Percentiles rank a stretch among this genome's conserved stretches.
Conservation (phyloP, 2,888 invertebrate genomes). For the Osmoderma eremita region DNA sequence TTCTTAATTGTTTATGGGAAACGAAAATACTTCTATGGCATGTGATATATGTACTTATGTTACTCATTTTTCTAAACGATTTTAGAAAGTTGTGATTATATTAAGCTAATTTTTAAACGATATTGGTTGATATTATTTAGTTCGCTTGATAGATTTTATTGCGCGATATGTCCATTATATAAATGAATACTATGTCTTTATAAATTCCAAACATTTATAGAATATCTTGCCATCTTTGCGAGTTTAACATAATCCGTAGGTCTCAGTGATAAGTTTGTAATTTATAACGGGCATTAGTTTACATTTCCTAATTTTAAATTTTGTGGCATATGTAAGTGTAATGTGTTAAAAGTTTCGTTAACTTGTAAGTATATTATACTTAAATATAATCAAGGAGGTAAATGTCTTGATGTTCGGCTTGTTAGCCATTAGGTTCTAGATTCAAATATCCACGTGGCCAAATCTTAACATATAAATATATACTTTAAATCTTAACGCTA, state of each 20-base stretch:
- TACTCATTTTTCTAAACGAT: no score
- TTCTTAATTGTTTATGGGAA: no score
- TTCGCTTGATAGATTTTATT: no score
- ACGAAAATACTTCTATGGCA: no score
- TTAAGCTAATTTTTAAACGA: no score
- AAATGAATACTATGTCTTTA: no score
- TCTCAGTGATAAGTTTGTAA: neutral
- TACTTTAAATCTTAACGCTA: conserved; percentile 38
- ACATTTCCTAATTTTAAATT: conserved; percentile 37
- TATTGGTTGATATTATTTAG: no score
- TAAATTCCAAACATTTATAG: neutral
- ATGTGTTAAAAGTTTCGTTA: conserved; percentile 21
- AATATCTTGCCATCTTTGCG: conserved; percentile 5
- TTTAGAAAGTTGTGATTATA: no score
- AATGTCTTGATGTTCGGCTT: conserved; percentile 64
- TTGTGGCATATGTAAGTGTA: conserved; percentile 53
- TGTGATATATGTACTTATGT: no score
- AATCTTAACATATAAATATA: conserved; percentile 50
- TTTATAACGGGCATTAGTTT: neutral
- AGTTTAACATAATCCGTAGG: neutral
- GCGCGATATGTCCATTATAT: no score
- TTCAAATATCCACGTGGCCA: conserved; percentile 60
- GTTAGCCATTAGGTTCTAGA: conserved; percentile 61
- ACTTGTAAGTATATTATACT: conserved; percentile 28
- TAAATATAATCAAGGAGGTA: conserved; percentile 54